Percentiles rank a stretch among this genome's conserved stretches.
These are phyloP conservation scores for Caenorhabditis doughertyi DNA, from an alignment of 2,888 invertebrate genomes.

Conservation along the genomic window DNA sequence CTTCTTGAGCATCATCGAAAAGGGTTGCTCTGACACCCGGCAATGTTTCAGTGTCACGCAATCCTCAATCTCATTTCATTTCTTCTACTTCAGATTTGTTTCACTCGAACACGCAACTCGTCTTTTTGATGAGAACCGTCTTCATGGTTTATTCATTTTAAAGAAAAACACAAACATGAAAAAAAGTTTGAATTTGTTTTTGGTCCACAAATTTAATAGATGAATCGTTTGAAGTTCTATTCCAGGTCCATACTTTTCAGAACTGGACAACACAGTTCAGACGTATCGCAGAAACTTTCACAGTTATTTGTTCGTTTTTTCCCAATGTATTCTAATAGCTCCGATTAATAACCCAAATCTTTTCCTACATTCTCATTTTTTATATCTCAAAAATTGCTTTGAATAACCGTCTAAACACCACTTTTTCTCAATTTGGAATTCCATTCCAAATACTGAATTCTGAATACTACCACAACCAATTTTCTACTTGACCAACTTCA, in stretches of 20 bases:
- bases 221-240: no score
- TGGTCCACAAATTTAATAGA: no score
- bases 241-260: no score
- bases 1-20: constrained; percentile 5
- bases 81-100: constrained; percentile 45
- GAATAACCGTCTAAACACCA: constrained; percentile 9
- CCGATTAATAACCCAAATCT: neutral
- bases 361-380: no score
- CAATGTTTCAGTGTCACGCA: constrained; percentile 59
- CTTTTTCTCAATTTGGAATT: constrained; percentile 25
- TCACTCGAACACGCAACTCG: constrained; percentile 49
- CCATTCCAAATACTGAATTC: constrained; percentile 33
- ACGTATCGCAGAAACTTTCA: no score
- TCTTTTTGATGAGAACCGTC: neutral
- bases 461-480: constrained; percentile 52
- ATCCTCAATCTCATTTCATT: constrained; percentile 32
- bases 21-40: constrained; percentile 14
- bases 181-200: neutral
- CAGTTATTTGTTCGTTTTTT: no score
- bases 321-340: neutral
- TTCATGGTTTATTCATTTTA: constrained; percentile 49
- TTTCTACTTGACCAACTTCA: constrained; percentile 56
- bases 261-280: no score
- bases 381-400: neutral
- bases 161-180: constrained; percentile 6